Conservation (phyloP, 2,888 invertebrate genomes). For the Lysandra bellargus region DNA sequence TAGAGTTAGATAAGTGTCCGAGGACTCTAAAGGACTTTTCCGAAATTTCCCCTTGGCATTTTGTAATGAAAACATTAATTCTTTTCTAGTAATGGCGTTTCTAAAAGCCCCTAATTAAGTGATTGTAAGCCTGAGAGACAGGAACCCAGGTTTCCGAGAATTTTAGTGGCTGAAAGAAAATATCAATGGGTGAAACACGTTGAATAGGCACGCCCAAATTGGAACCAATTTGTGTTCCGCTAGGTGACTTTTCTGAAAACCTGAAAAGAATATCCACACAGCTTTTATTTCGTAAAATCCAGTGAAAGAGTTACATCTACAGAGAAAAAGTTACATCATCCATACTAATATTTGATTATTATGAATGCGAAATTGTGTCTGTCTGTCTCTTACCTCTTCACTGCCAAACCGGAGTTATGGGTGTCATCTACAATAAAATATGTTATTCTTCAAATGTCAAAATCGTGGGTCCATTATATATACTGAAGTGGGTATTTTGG, state of each 20-base stretch:
- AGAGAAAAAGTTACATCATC: too few relatives aligned
- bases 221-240: neutral
- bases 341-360: too few relatives aligned
- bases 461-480: too few relatives aligned
- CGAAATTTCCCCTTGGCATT: neutral
- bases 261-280: neutral
- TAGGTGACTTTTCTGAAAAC: neutral
- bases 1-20: too few relatives aligned
- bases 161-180: neutral
- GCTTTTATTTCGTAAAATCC: neutral
- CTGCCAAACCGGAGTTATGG: too few relatives aligned
- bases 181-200: neutral
- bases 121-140: neutral
- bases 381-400: too few relatives aligned
- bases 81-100: neutral
- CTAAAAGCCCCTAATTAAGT: slow-evolving; percentile 8
- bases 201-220: neutral
- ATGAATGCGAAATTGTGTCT: too few relatives aligned
- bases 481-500: too few relatives aligned
- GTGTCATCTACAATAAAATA: too few relatives aligned
- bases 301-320: neutral
- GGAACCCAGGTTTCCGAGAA: neutral
- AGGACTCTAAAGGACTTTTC: neutral
- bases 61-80: neutral
- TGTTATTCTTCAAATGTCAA: too few relatives aligned